Conservation (phyloP, 92 coral and sea anemone species). For the Micromussa lordhowensis region DNA sequence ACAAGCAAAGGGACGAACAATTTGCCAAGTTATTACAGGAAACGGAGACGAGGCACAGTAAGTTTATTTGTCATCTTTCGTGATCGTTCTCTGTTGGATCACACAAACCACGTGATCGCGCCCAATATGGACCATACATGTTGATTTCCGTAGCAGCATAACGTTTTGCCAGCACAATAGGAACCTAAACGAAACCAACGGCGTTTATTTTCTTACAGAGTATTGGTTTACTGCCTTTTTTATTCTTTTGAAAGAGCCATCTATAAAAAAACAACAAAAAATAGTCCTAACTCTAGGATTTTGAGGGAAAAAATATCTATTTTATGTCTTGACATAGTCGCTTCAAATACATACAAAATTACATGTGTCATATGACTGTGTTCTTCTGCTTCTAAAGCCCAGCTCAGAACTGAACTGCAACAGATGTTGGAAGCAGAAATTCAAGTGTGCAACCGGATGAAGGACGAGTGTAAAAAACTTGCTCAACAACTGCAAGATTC, state of each 20-base stretch:
- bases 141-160: too few species aligned
- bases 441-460: slow-evolving; percentile 76
- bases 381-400: slow-evolving; percentile 46
- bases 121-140: neutral
- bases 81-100: neutral
- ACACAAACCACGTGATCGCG: neutral
- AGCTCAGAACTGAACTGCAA: slow-evolving; percentile 80
- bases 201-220: neutral
- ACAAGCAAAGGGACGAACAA: slow-evolving; percentile 76
- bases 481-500: slow-evolving; percentile 79
- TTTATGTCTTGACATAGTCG: too few species aligned
- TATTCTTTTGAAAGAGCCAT: too few species aligned
- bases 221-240: neutral
- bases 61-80: neutral
- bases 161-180: neutral
- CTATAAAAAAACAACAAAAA: too few species aligned
- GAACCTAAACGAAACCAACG: neutral
- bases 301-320: too few species aligned
- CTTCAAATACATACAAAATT: too few species aligned
- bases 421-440: slow-evolving; percentile 89
- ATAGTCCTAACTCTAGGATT: too few species aligned
- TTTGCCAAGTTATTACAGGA: slow-evolving; percentile 71
- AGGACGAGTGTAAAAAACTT: slow-evolving; percentile 84
- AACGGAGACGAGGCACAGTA: slow-evolving; percentile 80
- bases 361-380: too few species aligned